Base-by-base conservation (phyloP, 2,888 invertebrate species). In the Blastobasis lacticolella region DNA sequence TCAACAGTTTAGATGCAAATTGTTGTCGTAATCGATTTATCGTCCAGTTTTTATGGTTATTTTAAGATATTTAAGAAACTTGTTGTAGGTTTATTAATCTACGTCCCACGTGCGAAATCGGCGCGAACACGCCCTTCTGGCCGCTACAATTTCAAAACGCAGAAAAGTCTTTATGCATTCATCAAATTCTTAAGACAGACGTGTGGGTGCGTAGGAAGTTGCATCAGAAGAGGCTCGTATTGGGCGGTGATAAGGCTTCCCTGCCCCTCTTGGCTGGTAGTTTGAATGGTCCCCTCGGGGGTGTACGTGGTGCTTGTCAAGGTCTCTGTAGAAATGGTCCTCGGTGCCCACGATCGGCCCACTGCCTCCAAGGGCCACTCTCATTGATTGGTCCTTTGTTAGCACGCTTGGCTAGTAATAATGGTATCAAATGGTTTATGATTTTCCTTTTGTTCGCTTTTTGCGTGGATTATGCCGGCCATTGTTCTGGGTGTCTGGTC, bases 141-240 rank as follows among this genome's bases (percentile, higher is more conserved):
- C 23, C 23, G 23, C 23, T 23, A 23, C 23, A 23, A 23, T 46
- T 48, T 52, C 57, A 57, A 60, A 61, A 61, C 36, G 61, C 52
- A 55, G 54, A 57, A 60, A 52, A 56, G 57, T 48, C 57, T 54
- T 59, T 57, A 66, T 62, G 61, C 60, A 62, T 63, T 57, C 62
- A 63, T 60, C 64, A 66, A 67, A 62, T 66, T 69, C 69, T 69
- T 74, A 72, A 60, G 63, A 65, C 61, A 66, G 58, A 45, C 50
- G 23, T 23, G 78, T 80, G 75, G 77, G 79, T 69, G 77, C 70
- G 58, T 63, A 78, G 81, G 81, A 82, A 73, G 78, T 83, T 82
- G 81, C 83, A 75, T 75, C 80, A 83, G 66, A 67, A 69, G 64
- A 71, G 71, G 69, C 75, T 73, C 67, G 62, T 23, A 23, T 23